Percentiles rank a stretch among this genome's conserved stretches.
These are phyloP conservation scores for Pterostichus niger DNA, from an alignment of 2,888 invertebrate species.

Conservation along the genomic window DNA sequence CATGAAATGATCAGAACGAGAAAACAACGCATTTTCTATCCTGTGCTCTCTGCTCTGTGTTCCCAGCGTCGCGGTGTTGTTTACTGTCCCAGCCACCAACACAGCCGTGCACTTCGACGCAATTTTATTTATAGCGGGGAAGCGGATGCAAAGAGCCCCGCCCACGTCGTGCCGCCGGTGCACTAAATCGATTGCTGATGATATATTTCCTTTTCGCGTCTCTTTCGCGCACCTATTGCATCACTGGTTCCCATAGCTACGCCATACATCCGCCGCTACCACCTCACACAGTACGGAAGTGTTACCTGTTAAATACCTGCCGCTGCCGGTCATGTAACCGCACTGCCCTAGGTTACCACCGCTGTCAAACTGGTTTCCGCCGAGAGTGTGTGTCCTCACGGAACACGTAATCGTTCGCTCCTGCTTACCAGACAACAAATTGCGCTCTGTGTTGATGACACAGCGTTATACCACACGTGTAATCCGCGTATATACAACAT, in stretches of 20 bases:
- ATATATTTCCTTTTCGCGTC: slow-evolving; percentile 59
- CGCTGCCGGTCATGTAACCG: background rate
- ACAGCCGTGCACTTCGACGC: slow-evolving; percentile 26
- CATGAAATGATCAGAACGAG: too few relatives aligned
- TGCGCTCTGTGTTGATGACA: background rate
- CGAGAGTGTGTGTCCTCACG: background rate
- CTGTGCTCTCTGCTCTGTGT: background rate
- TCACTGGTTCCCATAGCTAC: slow-evolving; percentile 65
- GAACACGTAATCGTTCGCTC: too few relatives aligned
- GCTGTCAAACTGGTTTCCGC: slow-evolving; percentile 43
- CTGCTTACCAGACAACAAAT: too few relatives aligned
- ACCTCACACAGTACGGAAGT: slow-evolving; percentile 12
- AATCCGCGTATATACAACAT: background rate
- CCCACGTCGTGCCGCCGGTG: slow-evolving; percentile 49
- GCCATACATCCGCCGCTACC: slow-evolving; percentile 14
- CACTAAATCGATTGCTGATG: slow-evolving; percentile 64
- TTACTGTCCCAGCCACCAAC: background rate
- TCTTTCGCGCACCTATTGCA: slow-evolving; percentile 63
- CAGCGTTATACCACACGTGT: slow-evolving; percentile 32
- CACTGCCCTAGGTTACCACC: slow-evolving; percentile 52
- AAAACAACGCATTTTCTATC: background rate
- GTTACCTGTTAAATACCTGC: background rate
- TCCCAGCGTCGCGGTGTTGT: background rate
- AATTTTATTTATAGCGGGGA: slow-evolving; percentile 47
- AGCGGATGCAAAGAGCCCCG: slow-evolving; percentile 46